Percentiles rank a stretch among this genome's conserved stretches.
Conservation (phyloP, 2,113 vertebrate species). For the Morphnarchus princeps region DNA sequence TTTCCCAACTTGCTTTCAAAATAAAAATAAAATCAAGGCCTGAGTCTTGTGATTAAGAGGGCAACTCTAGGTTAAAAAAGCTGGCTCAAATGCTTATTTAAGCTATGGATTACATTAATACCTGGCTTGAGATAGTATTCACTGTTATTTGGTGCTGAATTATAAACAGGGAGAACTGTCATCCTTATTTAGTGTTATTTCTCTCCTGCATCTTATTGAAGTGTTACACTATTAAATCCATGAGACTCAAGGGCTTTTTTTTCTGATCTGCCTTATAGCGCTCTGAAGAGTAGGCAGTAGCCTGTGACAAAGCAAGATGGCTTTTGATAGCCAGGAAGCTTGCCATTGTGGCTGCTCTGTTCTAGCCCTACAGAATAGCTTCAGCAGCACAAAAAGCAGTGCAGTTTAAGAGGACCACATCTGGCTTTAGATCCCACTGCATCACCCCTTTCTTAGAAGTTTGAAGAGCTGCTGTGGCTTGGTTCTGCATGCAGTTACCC, state of each 20-base stretch:
- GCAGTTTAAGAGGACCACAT: background rate
- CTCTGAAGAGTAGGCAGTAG: background rate
- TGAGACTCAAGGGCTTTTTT: background rate
- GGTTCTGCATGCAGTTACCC: background rate
- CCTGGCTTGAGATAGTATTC: background rate
- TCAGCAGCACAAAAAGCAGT: background rate
- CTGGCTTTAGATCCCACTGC: background rate
- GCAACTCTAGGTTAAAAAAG: background rate
- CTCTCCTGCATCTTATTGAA: background rate
- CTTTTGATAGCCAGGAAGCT: background rate
- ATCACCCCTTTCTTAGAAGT: background rate
- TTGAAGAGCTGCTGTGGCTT: background rate
- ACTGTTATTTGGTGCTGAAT: background rate
- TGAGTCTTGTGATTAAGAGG: conserved; percentile 42
- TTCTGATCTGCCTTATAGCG: accelerated
- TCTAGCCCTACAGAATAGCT: background rate
- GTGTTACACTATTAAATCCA: background rate
- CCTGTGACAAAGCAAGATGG: background rate
- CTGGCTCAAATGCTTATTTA: background rate
- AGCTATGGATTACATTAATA: background rate
- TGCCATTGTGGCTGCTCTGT: background rate
- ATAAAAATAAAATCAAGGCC: conserved; percentile 75
- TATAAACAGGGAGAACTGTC: background rate
- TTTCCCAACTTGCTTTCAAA: conserved; percentile 76
- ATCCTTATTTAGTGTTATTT: background rate